Evolutionary conservation across 2,113 vertebrate species (phyloP).

Genomic region (Elgaria multicarinata): DNA sequence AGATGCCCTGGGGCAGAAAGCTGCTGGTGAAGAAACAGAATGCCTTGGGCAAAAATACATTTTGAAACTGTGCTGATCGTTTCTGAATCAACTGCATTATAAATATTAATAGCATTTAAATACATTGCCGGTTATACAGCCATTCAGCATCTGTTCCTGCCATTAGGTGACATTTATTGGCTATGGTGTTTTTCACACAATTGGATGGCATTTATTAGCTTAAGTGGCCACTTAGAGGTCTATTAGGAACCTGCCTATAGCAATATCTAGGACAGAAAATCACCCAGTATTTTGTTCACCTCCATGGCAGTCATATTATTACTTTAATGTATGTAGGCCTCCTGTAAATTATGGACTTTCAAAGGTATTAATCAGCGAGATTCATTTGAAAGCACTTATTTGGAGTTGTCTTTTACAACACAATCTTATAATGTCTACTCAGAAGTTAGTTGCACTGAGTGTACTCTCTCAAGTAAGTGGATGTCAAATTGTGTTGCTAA

Average conservation of each 20-base stretch:
- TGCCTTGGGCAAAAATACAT: conserved; percentile 51
- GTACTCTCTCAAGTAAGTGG: too few species aligned
- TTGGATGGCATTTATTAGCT: conserved; percentile 44
- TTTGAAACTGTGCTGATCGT: conserved; percentile 66
- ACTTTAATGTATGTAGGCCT: neutral
- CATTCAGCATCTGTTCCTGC: conserved; percentile 72
- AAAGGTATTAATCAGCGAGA: neutral
- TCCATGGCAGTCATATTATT: neutral
- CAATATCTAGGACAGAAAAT: neutral
- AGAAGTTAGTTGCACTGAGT: neutral
- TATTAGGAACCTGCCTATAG: neutral
- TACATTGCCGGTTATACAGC: conserved; percentile 63
- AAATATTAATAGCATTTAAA: conserved; percentile 77
- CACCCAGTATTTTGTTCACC: conserved; percentile 2
- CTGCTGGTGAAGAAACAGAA: neutral
- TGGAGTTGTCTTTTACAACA: neutral
- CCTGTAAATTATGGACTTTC: neutral
- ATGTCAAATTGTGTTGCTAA: neutral
- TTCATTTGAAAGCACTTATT: neutral
- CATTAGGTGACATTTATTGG: conserved; percentile 51
- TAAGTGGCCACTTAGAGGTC: conserved; percentile 30
- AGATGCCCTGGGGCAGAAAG: neutral
- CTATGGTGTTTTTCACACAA: conserved; percentile 48
- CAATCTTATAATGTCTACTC: neutral
- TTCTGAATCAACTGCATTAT: conserved; percentile 57